Base-by-base conservation (phyloP, 2,888 invertebrate genomes). In the Dastarcus helophoroides region DNA sequence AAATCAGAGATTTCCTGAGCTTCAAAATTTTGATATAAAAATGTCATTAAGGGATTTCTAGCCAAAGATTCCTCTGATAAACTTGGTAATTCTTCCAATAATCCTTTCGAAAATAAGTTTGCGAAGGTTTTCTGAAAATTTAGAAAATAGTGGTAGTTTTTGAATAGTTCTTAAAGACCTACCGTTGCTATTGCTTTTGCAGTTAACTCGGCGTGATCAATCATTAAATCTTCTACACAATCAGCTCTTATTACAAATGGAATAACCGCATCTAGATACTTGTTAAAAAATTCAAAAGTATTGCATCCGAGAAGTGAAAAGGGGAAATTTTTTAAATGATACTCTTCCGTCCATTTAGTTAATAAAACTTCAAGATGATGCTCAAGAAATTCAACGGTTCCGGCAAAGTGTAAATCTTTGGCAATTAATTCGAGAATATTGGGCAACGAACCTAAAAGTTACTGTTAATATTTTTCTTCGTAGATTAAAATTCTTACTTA, bases 281-380 rank as follows among this genome's bases (percentile, higher is more conserved):
- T 56, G 1, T 42, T 30, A 31, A 58, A 64, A 44, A 72, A 70
- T 12, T 63, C 53, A 4, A 48, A 41, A 6, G 38, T 47, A 3
- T 40, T 32, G 37, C 55, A 60, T 10, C 50, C 51, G 13, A 63
- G 53, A 17, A 65, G 42, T 9, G 37, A 35, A 39, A 50, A 61
- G 3, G 62, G 64, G 40, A 67, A 61, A 17, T 53, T 43, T 34
- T 54, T 44, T 5, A 61, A 43, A 13, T 32, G 27, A 32, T 41
- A 44, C 5, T 42, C 40, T 10, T 31, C 37, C 13, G 50, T 32
- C 60, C 60, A 60, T 36, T 51, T 59, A 1, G 64, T 53, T n/a
- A 71, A 48, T 10, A 71, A 36, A 60, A 64, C 65, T 28, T 62
- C 61, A 33, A 64, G 48, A 40, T 69, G 64, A 30, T 53, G 60